These are phyloP conservation scores for Sminthopsis crassicaudata DNA, from an alignment of 2,113 vertebrate genomes.

Conservation along the genomic window DNA sequence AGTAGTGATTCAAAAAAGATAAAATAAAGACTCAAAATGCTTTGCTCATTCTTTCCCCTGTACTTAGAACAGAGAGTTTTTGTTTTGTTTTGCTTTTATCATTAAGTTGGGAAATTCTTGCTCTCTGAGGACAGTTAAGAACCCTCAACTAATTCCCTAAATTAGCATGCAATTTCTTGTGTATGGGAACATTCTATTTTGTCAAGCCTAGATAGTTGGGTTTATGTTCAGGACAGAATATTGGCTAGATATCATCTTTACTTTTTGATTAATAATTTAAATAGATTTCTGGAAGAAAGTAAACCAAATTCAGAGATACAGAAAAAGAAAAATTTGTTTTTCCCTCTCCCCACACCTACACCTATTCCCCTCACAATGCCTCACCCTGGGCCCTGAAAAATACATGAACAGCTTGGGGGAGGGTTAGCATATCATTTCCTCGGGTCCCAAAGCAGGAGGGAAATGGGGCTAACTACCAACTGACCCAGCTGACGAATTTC, in stretches of 20 bases:
- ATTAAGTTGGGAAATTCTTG: neutral
- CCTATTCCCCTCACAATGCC: neutral
- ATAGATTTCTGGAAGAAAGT: neutral
- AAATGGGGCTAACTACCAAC: constrained; percentile 66
- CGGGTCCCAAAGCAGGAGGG: neutral
- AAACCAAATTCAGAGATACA: neutral
- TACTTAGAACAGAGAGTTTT: neutral
- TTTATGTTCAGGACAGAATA: neutral
- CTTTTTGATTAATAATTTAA: neutral
- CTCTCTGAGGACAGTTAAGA: constrained; percentile 19
- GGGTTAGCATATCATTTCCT: constrained; percentile 41
- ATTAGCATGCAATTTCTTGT: neutral
- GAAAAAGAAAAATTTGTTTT: neutral
- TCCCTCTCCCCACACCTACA: neutral
- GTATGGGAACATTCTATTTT: neutral
- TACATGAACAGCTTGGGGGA: neutral
- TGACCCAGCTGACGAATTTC: constrained; percentile 68
- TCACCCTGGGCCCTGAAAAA: neutral
- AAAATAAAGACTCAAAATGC: neutral
- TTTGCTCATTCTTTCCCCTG: neutral
- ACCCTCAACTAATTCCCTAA: constrained; percentile 23
- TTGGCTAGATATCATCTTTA: neutral
- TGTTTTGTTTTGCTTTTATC: neutral
- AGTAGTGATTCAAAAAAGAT: neutral
- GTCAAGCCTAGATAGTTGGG: neutral